phyloP scores from a whole-genome alignment of 2,113 vertebrate species.

The Actenoides lindsayi region DNA sequence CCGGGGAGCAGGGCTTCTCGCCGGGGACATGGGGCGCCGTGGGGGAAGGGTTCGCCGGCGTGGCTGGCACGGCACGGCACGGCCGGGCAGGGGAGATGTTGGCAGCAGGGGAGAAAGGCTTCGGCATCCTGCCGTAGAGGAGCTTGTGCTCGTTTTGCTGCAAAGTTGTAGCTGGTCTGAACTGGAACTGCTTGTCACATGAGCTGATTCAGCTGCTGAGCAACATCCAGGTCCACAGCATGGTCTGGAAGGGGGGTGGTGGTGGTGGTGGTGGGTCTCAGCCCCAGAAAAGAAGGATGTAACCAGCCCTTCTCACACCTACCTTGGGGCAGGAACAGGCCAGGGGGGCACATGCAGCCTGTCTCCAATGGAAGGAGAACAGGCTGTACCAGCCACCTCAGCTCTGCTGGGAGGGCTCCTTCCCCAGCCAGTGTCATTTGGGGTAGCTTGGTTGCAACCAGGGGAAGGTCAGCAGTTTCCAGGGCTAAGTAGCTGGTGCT shows the following conservation, averaged over 20 bases:
- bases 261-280: not conserved
- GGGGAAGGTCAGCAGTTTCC: not conserved
- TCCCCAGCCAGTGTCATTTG: not conserved
- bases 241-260: not conserved
- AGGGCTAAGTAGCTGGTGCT: not conserved
- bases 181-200: constrained; percentile 47
- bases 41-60: not conserved
- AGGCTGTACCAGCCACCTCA: not conserved
- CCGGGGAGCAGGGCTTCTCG: not conserved
- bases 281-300: not conserved
- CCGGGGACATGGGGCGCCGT: fast-evolving
- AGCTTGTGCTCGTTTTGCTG: constrained; percentile 37
- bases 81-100: not conserved
- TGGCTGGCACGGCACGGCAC: not conserved
- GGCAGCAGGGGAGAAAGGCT: not conserved
- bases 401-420: not conserved
- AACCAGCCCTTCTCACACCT: not conserved
- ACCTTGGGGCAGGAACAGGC: not conserved
- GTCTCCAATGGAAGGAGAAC: not conserved
- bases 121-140: not conserved
- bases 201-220: constrained; percentile 49
- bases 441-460: not conserved
- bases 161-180: constrained; percentile 61
- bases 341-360: fast-evolving
- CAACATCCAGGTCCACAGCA: not conserved